Conservation (phyloP, 2,113 vertebrate species). For the Semicossyphus pulcher region DNA sequence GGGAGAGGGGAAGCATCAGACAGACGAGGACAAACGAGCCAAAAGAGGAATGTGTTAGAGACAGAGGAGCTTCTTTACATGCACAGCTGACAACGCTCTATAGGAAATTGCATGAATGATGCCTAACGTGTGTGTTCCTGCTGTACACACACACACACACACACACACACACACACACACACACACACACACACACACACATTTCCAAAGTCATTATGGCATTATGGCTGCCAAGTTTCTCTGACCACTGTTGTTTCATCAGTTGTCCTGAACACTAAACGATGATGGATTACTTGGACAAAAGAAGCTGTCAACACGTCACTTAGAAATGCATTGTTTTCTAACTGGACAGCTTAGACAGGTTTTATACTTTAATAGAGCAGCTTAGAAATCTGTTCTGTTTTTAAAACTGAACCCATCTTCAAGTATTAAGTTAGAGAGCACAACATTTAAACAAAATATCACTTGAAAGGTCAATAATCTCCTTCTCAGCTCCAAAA, state of each 20-base stretch:
- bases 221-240: slow-evolving; percentile 1
- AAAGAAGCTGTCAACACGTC: slow-evolving; percentile 41
- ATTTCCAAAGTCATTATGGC: background rate
- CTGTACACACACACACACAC: background rate
- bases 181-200: slow-evolving; percentile 2
- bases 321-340: slow-evolving; percentile 54
- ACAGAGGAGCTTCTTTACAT: background rate
- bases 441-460: background rate
- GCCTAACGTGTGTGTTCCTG: background rate
- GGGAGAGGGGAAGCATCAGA: background rate
- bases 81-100: background rate
- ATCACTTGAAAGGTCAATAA: background rate
- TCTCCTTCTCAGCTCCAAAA: background rate
- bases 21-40: background rate
- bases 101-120: background rate
- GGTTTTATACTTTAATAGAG: slow-evolving; percentile 42
- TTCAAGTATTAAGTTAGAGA: background rate
- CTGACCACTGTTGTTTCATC: slow-evolving; percentile 14
- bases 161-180: background rate
- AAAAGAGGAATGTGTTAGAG: background rate
- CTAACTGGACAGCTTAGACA: slow-evolving; percentile 44
- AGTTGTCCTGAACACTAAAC: slow-evolving; percentile 15
- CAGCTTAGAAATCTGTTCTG: slow-evolving; percentile 45
- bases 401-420: slow-evolving; percentile 15
- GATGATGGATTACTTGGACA: slow-evolving; percentile 47